Evolutionary conservation across 2,113 vertebrate species (phyloP).

Genomic region (Drymodes brunneopygia): DNA sequence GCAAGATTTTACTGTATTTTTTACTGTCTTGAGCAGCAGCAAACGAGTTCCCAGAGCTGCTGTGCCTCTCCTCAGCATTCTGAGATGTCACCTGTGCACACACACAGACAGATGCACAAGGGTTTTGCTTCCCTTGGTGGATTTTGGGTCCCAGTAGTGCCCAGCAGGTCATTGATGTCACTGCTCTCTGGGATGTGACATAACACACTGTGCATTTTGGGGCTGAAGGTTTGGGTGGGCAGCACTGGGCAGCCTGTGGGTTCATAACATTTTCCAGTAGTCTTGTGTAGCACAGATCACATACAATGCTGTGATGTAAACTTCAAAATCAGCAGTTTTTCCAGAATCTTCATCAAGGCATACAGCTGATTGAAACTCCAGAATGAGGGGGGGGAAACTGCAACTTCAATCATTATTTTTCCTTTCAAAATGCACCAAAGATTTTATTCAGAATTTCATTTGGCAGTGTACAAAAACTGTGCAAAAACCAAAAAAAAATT

Average conservation of each 20-base stretch:
- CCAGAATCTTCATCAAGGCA: not conserved
- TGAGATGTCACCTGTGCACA: not conserved
- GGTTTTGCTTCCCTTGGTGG: not conserved
- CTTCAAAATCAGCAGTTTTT: not conserved
- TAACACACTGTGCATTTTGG: fast-evolving
- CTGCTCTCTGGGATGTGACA: not conserved
- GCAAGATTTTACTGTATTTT: not conserved
- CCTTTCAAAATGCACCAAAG: not conserved
- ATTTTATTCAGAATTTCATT: not conserved
- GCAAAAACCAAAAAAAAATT: not conserved
- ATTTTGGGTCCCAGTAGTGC: not conserved
- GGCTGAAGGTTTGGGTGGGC: not conserved
- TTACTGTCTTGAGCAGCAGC: not conserved
- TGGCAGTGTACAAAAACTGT: not conserved
- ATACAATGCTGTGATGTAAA: not conserved
- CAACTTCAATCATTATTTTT: not conserved
- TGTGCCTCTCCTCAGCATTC: fast-evolving
- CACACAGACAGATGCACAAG: not conserved
- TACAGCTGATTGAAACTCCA: not conserved
- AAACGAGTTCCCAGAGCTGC: not conserved
- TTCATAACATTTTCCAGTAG: not conserved
- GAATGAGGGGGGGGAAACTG: not conserved
- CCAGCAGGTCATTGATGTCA: not conserved
- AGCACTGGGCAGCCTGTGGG: fast-evolving
- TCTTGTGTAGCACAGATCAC: not conserved